Evolutionary conservation across 2,888 invertebrate genomes (phyloP).

Genomic region (Fragum sueziense): DNA sequence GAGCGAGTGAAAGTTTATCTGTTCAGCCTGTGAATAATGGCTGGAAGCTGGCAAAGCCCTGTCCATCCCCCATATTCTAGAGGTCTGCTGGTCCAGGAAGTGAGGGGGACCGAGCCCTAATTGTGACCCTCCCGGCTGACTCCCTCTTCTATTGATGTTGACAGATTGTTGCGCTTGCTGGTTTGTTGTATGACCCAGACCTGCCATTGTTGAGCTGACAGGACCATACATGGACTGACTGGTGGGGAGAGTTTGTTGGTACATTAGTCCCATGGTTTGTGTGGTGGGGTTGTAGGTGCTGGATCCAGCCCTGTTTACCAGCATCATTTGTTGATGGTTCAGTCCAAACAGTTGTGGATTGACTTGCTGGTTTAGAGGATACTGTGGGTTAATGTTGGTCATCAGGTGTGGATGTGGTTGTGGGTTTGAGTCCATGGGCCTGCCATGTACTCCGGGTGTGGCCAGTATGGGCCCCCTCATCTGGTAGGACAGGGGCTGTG

Average conservation of each 20-base stretch:
- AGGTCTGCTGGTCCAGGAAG: slow-evolving; percentile 19
- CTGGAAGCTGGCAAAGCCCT: neutral
- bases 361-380: neutral
- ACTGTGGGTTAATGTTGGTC: neutral
- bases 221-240: neutral
- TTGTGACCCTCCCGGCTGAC: neutral
- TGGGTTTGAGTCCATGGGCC: slow-evolving; percentile 1
- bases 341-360: neutral
- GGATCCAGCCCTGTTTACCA: neutral
- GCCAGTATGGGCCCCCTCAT: slow-evolving; percentile 31
- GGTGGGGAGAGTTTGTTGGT: neutral
- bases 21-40: neutral
- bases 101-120: slow-evolving; percentile 1
- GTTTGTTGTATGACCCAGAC: neutral
- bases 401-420: neutral
- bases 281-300: neutral
- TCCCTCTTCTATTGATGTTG: neutral
- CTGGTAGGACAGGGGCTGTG: slow-evolving; percentile 51
- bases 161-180: neutral
- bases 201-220: neutral
- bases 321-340: neutral
- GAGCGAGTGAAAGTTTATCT: neutral
- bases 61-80: neutral
- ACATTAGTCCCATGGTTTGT: neutral
- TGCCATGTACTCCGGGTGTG: neutral